A percentile compares a stretch with the other conserved stretches of the same genome.
Conservation (phyloP, 2,797 vertebrate species). For the Cuniculus paca region DNA sequence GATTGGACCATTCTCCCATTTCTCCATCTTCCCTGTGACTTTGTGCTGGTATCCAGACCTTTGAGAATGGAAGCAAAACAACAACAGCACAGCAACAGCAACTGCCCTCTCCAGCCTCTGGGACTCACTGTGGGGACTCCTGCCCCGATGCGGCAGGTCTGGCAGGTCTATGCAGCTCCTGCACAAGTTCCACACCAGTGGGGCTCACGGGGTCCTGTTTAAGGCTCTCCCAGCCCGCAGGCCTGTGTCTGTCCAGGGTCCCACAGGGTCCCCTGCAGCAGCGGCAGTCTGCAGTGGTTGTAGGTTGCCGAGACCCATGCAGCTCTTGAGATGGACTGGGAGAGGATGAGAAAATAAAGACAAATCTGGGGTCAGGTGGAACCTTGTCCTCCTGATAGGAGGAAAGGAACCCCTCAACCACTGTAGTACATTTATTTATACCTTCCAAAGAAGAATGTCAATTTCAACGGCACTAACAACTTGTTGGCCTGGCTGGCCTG, state of each 20-base stretch:
- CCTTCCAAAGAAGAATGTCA: no score
- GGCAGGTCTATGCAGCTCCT: background rate
- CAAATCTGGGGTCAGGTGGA: no score
- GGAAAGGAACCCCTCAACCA: no score
- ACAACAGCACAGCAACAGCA: fast-evolving
- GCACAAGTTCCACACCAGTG: background rate
- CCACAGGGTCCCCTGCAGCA: background rate
- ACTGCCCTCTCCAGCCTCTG: background rate
- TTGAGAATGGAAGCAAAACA: background rate
- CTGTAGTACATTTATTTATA: no score
- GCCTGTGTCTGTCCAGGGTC: background rate
- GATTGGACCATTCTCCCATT: background rate
- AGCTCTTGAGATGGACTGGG: no score
- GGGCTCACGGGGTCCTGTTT: background rate
- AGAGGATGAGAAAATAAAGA: no score
- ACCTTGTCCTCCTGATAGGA: no score
- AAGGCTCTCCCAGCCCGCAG: background rate
- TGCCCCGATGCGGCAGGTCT: no score
- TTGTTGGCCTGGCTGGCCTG: no score
- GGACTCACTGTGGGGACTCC: background rate
- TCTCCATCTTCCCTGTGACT: background rate
- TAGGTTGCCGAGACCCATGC: no score
- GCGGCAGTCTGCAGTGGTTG: background rate
- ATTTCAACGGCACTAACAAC: no score
- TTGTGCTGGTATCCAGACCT: background rate